These are phyloP conservation scores for Colostygia pectinataria DNA, from an alignment of 2,888 invertebrate species.

Conservation along the genomic window DNA sequence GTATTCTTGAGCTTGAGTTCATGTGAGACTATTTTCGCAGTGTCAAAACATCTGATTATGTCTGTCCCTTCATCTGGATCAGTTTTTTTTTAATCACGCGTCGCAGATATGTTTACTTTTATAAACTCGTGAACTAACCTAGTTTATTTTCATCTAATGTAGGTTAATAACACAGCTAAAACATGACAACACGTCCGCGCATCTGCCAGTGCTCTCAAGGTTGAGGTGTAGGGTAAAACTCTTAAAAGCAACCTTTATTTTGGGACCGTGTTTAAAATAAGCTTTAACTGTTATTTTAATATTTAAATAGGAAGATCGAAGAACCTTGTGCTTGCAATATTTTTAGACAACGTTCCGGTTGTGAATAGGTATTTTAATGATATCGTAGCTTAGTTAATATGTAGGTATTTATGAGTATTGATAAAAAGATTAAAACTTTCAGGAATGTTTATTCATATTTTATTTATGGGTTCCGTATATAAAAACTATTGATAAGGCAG, in stretches of 20 bases:
- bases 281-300: conserved; percentile 12
- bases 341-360: conserved; percentile 4
- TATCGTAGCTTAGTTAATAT: no score
- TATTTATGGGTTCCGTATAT: no score
- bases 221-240: conserved; percentile 18
- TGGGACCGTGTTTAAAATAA: conserved; percentile 19
- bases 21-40: no score
- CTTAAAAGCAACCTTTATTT: conserved; percentile 53
- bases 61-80: no score
- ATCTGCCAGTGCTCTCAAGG: conserved; percentile 26
- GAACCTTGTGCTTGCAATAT: conserved; percentile 3
- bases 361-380: background rate
- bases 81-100: no score
- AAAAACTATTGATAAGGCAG: no score
- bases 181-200: conserved; percentile 6
- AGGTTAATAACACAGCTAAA: conserved; percentile 20
- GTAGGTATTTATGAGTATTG: no score
- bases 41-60: no score
- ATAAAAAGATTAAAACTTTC: no score
- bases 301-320: conserved; percentile 1
- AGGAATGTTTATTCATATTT: no score
- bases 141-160: conserved; percentile 1
- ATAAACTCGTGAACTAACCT: background rate
- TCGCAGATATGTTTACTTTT: no score
- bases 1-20: no score